These are phyloP conservation scores for Neomorphus geoffroyi DNA, from an alignment of 2,797 vertebrate species.

Conservation along the genomic window DNA sequence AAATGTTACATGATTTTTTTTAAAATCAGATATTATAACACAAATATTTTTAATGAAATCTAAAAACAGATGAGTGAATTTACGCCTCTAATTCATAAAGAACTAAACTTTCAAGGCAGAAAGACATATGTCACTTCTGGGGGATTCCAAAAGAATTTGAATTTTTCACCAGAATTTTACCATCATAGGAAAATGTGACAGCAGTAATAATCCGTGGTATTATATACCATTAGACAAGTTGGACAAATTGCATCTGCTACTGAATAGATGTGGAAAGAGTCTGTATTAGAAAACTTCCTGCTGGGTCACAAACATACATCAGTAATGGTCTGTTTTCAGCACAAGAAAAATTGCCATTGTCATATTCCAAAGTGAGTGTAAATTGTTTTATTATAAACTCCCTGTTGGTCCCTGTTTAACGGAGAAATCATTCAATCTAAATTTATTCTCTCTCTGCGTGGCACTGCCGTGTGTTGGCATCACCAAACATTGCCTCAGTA, in stretches of 20 bases:
- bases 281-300: conserved; percentile 64
- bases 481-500: conserved; percentile 52
- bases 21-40: neutral
- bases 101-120: neutral
- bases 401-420: conserved; percentile 71
- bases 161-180: conserved; percentile 28
- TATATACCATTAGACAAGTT: conserved; percentile 39
- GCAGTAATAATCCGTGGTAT: conserved; percentile 57
- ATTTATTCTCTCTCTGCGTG: conserved; percentile 68
- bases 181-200: conserved; percentile 46
- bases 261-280: conserved; percentile 40
- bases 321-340: conserved; percentile 73
- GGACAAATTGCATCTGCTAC: conserved; percentile 51
- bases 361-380: conserved; percentile 73
- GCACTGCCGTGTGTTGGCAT: conserved; percentile 43
- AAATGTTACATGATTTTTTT: neutral
- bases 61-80: neutral
- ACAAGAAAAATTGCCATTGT: conserved; percentile 75
- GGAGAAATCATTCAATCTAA: conserved; percentile 73
- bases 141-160: neutral
- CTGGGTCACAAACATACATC: conserved; percentile 67
- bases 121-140: neutral
- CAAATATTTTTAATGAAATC: neutral
- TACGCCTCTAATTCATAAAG: neutral
- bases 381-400: conserved; percentile 79